Evolutionary conservation across 2,888 invertebrate species (phyloP).

Genomic region (Elegia similella): DNA sequence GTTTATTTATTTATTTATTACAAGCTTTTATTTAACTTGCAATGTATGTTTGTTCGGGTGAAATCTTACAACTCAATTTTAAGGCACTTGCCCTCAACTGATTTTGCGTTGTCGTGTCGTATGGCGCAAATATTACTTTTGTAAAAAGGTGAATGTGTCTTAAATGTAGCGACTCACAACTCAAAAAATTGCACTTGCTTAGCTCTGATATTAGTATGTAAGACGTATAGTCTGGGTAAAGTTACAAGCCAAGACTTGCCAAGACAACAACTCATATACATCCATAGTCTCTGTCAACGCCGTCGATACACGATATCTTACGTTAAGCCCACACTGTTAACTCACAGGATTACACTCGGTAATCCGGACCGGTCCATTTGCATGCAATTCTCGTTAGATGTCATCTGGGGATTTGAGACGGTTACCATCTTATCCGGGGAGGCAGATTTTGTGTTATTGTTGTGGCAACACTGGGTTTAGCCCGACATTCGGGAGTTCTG

Average conservation of each 20-base stretch:
- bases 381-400: constrained; percentile 72
- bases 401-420: constrained; percentile 70
- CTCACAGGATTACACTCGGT: constrained; percentile 55
- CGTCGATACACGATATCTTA: constrained; percentile 55
- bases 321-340: constrained; percentile 54
- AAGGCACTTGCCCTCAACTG: too few species aligned
- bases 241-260: background rate
- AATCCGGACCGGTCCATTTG: constrained; percentile 59
- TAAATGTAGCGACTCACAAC: too few species aligned
- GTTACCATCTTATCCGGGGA: constrained; percentile 47
- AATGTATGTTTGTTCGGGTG: too few species aligned
- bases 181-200: too few species aligned
- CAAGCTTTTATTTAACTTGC: too few species aligned
- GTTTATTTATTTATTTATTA: too few species aligned
- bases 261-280: constrained; percentile 10
- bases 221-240: background rate
- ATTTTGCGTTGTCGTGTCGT: too few species aligned
- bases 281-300: constrained; percentile 12
- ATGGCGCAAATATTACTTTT: too few species aligned
- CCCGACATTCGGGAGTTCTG: background rate
- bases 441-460: constrained; percentile 16
- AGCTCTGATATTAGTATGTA: too few species aligned
- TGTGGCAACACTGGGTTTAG: constrained; percentile 5
- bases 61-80: too few species aligned
- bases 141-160: too few species aligned